Conservation (phyloP, 2,888 invertebrate species). For the Lumbricus terrestris region DNA sequence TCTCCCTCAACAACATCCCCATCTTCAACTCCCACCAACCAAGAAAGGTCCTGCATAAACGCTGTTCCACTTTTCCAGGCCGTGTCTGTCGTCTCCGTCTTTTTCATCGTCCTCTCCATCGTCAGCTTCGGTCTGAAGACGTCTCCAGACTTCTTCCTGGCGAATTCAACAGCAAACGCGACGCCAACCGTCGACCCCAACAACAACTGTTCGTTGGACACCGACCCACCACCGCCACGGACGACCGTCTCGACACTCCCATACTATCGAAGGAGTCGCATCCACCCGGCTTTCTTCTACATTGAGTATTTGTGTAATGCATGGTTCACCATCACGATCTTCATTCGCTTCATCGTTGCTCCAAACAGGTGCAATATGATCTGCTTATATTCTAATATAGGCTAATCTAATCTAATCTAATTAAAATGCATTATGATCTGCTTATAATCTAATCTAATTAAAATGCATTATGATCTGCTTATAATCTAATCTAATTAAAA, state of each 20-base stretch:
- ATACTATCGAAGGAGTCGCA: conserved; percentile 79
- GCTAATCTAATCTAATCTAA: too few species aligned
- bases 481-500: too few species aligned
- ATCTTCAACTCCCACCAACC: background rate
- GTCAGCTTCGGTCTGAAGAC: background rate
- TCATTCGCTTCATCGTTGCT: conserved; percentile 77
- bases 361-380: background rate
- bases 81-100: background rate
- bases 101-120: conserved; percentile 6
- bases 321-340: conserved; percentile 92
- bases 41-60: too few species aligned
- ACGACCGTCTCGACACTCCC: too few species aligned
- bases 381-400: too few species aligned
- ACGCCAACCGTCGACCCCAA: background rate
- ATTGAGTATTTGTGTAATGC: conserved; percentile 88
- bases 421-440: too few species aligned
- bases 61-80: background rate
- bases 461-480: background rate
- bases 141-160: background rate
- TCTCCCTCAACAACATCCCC: too few species aligned
- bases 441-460: too few species aligned
- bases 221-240: too few species aligned
- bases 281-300: conserved; percentile 88
- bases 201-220: background rate
- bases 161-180: background rate